phyloP scores from a whole-genome alignment of 2,113 vertebrate species.

The Philantomba maxwellii region DNA sequence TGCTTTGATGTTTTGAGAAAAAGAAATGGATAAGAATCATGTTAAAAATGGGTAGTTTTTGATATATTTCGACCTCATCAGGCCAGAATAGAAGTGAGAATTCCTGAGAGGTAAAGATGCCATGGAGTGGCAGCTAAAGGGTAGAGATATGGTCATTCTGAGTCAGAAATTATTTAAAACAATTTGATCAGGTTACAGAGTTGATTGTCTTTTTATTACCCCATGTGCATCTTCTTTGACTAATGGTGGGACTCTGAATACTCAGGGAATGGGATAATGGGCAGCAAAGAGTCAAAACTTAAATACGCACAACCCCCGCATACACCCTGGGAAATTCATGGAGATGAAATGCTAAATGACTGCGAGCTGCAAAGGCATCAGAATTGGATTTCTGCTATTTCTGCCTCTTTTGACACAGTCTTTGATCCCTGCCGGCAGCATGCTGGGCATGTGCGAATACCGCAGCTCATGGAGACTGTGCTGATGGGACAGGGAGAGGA shows the following conservation, averaged over 20 bases:
- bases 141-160: not conserved
- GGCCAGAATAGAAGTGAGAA: not conserved
- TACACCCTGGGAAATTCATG: constrained; percentile 27
- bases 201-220: constrained; percentile 1
- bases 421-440: constrained; percentile 66
- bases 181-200: not conserved
- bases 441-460: constrained; percentile 46
- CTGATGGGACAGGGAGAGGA: constrained; percentile 26
- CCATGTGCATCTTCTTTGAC: not conserved
- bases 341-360: constrained; percentile 60
- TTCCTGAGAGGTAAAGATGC: not conserved
- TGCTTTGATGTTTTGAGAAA: constrained; percentile 61
- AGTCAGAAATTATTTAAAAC: constrained; percentile 45
- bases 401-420: constrained; percentile 61
- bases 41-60: constrained; percentile 20
- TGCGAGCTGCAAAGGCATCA: constrained; percentile 14
- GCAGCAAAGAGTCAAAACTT: constrained; percentile 37
- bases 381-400: constrained; percentile 67
- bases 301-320: not conserved
- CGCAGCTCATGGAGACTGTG: constrained; percentile 6
- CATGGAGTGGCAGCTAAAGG: not conserved
- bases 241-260: not conserved
- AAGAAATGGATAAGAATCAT: not conserved
- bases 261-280: not conserved
- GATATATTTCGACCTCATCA: not conserved